Evolutionary conservation across 2,113 vertebrate genomes (phyloP), one percentile per base, ranked within the genome.

Genomic region (Tor tambroides): DNA sequence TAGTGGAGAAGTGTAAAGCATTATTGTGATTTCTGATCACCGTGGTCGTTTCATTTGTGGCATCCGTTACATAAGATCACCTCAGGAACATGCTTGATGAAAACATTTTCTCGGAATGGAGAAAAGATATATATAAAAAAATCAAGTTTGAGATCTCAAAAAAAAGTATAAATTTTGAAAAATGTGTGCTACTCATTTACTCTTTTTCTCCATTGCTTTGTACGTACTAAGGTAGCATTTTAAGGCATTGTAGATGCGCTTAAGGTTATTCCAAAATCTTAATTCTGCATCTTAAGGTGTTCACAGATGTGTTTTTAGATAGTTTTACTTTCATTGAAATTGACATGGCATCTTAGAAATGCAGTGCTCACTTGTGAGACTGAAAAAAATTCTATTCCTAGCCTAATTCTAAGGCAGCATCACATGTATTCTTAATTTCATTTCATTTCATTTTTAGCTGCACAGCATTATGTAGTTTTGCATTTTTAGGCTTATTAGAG

Each of bases 1-100:
- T 86, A 72, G 84, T 69, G 38, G 72, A 75, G 41, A 72, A 89
- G 74, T 76, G 86, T 59, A 85, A 61, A 75, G 54, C 67, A 1
- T 76, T 30, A 46, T 46, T 81, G 59, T 43, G 56, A 28, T 43
- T 26, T 65, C 61, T 81, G 35, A 43, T 46, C 59, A 28, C 38
- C 2, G 59, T 8, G 12, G 59, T 80, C 3, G 3, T 63, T 80
- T 63, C 32, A 10, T 63, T 80, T 26, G 56, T 17, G 30, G 23
- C 59, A 65, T 1, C 59, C 38, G 65, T 28, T 30, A 41, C 80
- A 2, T 6, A 30, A 21, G 59, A 81, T 81, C 56, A 63, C 23
- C 14, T 80, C 54, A 77, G 75, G 43, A 51, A 51, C 26, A 54
- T 59, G 23, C 71, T 43, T 46, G 5, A 76, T 74, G 35, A 14